Percentiles rank a stretch among this genome's conserved stretches.
Conservation (phyloP, 2,888 invertebrate species). For the Heterodera filipjevi region DNA sequence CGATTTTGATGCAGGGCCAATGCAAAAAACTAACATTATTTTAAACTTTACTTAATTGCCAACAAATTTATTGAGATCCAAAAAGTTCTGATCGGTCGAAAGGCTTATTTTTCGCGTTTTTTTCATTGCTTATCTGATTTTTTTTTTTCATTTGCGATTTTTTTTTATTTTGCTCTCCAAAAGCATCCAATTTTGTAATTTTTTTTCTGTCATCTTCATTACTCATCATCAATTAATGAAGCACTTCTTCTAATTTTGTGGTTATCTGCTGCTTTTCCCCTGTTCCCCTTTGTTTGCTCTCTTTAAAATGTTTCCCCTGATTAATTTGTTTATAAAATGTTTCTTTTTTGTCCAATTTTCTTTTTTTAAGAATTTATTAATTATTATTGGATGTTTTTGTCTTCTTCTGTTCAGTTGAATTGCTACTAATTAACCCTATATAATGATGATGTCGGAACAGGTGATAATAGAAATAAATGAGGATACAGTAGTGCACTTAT, state of each 20-base stretch:
- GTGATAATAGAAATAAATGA: neutral
- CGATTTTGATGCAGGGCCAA: neutral
- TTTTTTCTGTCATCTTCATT: neutral
- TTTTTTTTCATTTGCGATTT: neutral
- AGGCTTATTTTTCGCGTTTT: neutral
- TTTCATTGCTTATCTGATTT: neutral
- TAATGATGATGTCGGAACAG: constrained; percentile 5
- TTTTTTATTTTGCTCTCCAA: neutral
- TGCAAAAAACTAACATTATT: no score
- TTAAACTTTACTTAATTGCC: neutral
- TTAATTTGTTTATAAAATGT: neutral
- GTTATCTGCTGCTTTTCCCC: neutral
- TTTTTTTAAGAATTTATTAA: no score
- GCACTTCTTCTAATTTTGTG: neutral
- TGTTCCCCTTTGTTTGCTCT: constrained; percentile 11
- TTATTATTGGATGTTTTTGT: neutral
- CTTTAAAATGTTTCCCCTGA: neutral
- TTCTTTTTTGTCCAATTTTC: no score
- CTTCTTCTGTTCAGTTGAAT: neutral
- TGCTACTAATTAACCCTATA: neutral
- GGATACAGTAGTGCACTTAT: neutral
- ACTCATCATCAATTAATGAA: neutral
- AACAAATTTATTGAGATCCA: neutral
- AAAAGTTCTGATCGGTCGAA: neutral
- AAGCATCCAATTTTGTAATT: constrained; percentile 5